phyloP scores from a whole-genome alignment of 2,113 vertebrate genomes.

The Pholis gunnellus region DNA sequence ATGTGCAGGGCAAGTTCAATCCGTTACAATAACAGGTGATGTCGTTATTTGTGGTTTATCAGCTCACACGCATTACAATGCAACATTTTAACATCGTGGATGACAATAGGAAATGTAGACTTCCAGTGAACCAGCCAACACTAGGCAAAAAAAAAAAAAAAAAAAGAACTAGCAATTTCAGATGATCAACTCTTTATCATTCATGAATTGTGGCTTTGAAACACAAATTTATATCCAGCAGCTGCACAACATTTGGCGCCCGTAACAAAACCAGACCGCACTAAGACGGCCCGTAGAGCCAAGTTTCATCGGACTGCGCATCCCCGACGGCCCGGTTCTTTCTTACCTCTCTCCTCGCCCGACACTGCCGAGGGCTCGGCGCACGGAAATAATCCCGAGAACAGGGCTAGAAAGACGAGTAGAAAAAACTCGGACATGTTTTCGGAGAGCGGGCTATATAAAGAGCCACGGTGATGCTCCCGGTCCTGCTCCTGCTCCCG shows the following conservation, averaged over 20 bases:
- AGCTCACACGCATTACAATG: not conserved
- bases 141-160: not conserved
- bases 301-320: constrained; percentile 77
- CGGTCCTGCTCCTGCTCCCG: constrained; percentile 63
- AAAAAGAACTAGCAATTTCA: constrained; percentile 1
- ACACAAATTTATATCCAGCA: not conserved
- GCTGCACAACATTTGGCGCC: constrained; percentile 13
- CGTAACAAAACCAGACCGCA: constrained; percentile 21
- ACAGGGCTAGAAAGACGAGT: constrained; percentile 87
- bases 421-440: constrained; percentile 92
- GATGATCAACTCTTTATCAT: constrained; percentile 41
- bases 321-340: constrained; percentile 53
- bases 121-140: constrained; percentile 24
- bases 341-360: constrained; percentile 89
- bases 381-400: constrained; percentile 91
- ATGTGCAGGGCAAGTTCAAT: constrained; percentile 38
- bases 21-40: constrained; percentile 15
- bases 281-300: constrained; percentile 45
- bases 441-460: constrained; percentile 80
- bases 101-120: constrained; percentile 19
- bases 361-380: constrained; percentile 82
- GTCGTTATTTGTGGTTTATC: not conserved
- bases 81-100: not conserved
- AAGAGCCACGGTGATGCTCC: constrained; percentile 80
- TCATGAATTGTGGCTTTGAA: not conserved